Percentiles rank a stretch among this genome's conserved stretches.
phyloP scores from a whole-genome alignment of 2,113 vertebrate genomes.

The Tichodroma muraria region DNA sequence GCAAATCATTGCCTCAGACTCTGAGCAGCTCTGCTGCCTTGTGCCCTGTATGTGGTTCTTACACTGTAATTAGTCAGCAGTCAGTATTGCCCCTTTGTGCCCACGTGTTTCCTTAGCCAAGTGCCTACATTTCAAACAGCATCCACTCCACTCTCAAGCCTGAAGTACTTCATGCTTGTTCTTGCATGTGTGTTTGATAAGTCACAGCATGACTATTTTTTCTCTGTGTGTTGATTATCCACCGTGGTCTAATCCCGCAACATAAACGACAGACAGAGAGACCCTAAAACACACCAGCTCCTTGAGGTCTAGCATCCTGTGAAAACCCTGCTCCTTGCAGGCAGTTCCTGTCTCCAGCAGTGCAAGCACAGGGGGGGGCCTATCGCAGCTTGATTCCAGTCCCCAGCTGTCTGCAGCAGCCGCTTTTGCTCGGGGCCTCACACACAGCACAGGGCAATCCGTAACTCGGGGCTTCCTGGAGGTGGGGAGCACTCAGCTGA shows the following conservation, averaged over 20 bases:
- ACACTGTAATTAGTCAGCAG: background rate
- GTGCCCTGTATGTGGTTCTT: background rate
- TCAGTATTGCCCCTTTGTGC: background rate
- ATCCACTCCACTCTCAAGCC: background rate
- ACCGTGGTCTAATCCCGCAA: background rate
- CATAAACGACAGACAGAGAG: background rate
- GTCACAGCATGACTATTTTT: background rate
- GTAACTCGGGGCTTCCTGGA: background rate
- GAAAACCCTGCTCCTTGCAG: background rate
- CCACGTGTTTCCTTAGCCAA: background rate
- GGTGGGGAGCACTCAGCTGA: background rate
- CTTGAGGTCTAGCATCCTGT: slow-evolving; percentile 7
- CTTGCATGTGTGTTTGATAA: slow-evolving; percentile 19
- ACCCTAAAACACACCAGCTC: background rate
- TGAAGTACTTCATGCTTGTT: background rate
- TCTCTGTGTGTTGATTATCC: background rate
- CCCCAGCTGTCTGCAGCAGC: slow-evolving; percentile 23
- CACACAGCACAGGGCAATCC: background rate
- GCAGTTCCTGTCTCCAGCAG: slow-evolving; percentile 48
- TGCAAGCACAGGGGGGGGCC: background rate
- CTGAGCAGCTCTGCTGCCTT: background rate
- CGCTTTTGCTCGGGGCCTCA: background rate
- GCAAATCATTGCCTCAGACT: background rate
- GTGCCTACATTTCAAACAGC: background rate
- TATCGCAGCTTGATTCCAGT: background rate